phyloP scores from a whole-genome alignment of 2,797 vertebrate genomes.

The Etheostoma nigrum region DNA sequence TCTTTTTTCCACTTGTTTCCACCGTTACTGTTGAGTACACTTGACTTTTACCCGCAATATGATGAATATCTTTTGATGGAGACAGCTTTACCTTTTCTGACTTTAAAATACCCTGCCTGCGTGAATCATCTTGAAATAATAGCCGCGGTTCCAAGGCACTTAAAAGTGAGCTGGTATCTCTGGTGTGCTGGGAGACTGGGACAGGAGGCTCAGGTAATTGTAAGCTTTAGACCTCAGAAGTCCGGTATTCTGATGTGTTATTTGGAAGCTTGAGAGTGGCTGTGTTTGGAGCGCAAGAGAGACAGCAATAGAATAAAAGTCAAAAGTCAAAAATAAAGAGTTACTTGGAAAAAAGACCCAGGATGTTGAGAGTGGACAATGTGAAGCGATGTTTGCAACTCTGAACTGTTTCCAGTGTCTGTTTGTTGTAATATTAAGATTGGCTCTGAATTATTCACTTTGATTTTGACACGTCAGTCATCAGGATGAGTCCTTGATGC shows the following conservation, averaged over 20 bases:
- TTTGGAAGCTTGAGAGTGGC: conserved; percentile 31
- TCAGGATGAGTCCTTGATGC: conserved; percentile 9
- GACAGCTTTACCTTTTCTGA: conserved; percentile 47
- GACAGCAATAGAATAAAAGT: conserved; percentile 22
- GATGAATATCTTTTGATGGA: conserved; percentile 52
- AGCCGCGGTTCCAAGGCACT: conserved; percentile 57
- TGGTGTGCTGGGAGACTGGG: conserved; percentile 19
- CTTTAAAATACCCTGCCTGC: conserved; percentile 37
- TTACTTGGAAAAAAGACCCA: neutral
- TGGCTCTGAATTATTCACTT: conserved; percentile 36
- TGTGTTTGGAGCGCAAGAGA: neutral
- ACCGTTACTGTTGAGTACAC: neutral
- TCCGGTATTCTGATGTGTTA: conserved; percentile 19
- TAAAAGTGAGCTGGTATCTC: conserved; percentile 32
- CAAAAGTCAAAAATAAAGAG: conserved; percentile 7
- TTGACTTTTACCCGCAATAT: conserved; percentile 40
- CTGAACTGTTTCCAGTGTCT: conserved; percentile 30
- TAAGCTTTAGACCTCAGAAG: conserved; percentile 27
- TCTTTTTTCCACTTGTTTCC: conserved; percentile 3
- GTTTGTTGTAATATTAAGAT: conserved; percentile 18
- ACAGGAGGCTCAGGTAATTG: conserved; percentile 40
- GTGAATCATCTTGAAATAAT: conserved; percentile 63
- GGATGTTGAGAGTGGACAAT: conserved; percentile 6
- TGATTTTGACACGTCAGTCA: conserved; percentile 41
- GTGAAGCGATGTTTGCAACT: neutral